Evolutionary conservation across 2,113 vertebrate species (phyloP), one percentile per base, ranked within the genome.

Genomic region (Cacatua alba): DNA sequence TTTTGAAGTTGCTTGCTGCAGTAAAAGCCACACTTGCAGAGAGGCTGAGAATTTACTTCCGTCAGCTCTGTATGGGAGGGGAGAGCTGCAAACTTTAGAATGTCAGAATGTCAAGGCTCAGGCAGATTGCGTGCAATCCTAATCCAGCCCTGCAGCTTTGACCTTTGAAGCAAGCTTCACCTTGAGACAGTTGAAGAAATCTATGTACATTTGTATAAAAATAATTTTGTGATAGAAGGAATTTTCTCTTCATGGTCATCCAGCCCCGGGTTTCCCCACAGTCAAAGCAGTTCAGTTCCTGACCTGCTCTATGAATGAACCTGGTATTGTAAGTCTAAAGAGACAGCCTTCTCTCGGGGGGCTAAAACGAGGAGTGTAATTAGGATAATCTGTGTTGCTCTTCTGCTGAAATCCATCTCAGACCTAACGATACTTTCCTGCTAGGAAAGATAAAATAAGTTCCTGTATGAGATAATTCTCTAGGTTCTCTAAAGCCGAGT

Each of bases 91-190:
- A 57, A 85, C 65, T 59, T 82, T 5, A 92, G 95, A 95, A 96
- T 95, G 97, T 93, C 95, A 95, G 43, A 33, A 77, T 79, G 97
- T 84, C 86, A 90, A 39, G 51, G 63, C 82, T 81, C 26, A 16
- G 63, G 80, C 79, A 89, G 94, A 82, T 97, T 95, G 97, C 97
- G 88, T 97, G 95, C 97, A 88, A 78, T 95, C 97, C 94, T 95
- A 93, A 94, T 96, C 96, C 92, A 95, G 90, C 91, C 96, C 95
- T 91, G 87, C 55, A 97, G 97, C 91, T 68, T 86, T 97, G 96
- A 97, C 96, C 97, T 97, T 97, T 95, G 94, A 59, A 95, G 75
- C 57, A 70, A 62, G 82, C 88, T 78, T 95, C 93, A 92, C 84
- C 83, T 92, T 92, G 85, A 92, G 90, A 95, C 71, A 75, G 76